Evolutionary conservation across 2,797 vertebrate species (phyloP).

Genomic region (Argentina silus): DNA sequence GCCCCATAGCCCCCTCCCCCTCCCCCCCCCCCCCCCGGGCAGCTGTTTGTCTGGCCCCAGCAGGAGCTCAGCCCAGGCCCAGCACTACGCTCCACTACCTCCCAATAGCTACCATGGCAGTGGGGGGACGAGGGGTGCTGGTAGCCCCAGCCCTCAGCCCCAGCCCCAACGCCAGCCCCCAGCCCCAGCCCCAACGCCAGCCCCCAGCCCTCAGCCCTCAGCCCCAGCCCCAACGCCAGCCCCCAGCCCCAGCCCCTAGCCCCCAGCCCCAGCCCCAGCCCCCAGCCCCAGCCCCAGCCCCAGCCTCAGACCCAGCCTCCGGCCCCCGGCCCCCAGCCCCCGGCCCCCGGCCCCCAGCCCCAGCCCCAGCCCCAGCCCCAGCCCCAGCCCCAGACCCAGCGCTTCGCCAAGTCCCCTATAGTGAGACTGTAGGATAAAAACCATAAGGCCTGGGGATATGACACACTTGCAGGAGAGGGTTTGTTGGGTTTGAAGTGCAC

Average conservation of each 20-base stretch:
- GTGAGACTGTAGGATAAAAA: constrained; percentile 58
- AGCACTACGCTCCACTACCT: constrained; percentile 75
- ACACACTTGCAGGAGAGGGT: constrained; percentile 53
- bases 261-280: no score
- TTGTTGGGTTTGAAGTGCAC: no score
- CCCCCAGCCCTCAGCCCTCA: neutral
- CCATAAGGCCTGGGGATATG: constrained; percentile 16
- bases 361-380: no score
- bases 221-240: neutral
- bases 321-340: no score
- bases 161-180: no score
- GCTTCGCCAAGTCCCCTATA: constrained; percentile 64
- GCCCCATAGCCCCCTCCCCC: constrained; percentile 53
- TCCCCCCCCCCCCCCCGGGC: constrained; percentile 56
- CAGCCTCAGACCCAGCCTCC: no score
- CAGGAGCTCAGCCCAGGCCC: constrained; percentile 67
- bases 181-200: constrained; percentile 48
- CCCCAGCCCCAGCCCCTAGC: constrained; percentile 46
- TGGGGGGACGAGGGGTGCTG: neutral
- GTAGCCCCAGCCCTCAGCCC: constrained; percentile 18
- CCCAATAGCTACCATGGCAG: constrained; percentile 59
- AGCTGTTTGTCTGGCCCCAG: constrained; percentile 79
- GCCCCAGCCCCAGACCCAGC: no score
- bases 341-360: no score
- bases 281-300: no score